These are phyloP conservation scores for Novumbra hubbsi DNA, from an alignment of 2,797 vertebrate genomes.

Conservation along the genomic window DNA sequence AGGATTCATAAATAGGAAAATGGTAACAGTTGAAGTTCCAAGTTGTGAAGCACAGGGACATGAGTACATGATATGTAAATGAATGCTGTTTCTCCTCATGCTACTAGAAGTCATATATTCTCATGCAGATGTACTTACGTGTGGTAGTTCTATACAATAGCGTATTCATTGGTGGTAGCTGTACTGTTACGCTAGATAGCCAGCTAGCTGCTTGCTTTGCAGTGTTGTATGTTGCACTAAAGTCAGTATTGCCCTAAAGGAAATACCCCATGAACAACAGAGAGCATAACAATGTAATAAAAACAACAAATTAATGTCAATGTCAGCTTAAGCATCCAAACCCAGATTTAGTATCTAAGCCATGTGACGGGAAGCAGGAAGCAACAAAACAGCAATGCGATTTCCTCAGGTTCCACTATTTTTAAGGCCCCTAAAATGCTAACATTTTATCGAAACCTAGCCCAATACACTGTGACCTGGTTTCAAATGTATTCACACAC, in stretches of 20 bases:
- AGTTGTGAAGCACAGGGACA: slow-evolving; percentile 36
- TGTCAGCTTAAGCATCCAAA: slow-evolving; percentile 23
- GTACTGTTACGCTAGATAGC: slow-evolving; percentile 62
- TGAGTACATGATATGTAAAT: slow-evolving; percentile 50
- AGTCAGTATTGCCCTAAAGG: slow-evolving; percentile 49
- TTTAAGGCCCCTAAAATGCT: slow-evolving; percentile 13
- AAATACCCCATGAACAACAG: slow-evolving; percentile 33
- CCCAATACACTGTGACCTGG: slow-evolving; percentile 61
- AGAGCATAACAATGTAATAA: slow-evolving; percentile 21
- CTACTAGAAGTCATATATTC: slow-evolving; percentile 40
- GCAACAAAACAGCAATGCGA: slow-evolving; percentile 26
- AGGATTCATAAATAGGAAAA: slow-evolving; percentile 46
- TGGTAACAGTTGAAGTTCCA: slow-evolving; percentile 40
- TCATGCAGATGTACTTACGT: slow-evolving; percentile 51
- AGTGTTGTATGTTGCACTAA: slow-evolving; percentile 63
- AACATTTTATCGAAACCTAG: slow-evolving; percentile 29
- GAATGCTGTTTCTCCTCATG: slow-evolving; percentile 34
- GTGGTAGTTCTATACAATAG: slow-evolving; percentile 52
- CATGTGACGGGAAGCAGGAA: slow-evolving; percentile 37
- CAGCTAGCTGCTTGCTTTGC: slow-evolving; percentile 63
- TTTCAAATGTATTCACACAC: slow-evolving; percentile 22
- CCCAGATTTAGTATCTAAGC: slow-evolving; percentile 10
- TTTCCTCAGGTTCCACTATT: slow-evolving; percentile 61
- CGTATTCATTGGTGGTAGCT: slow-evolving; percentile 58
- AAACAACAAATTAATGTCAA: slow-evolving; percentile 15